phyloP scores from a whole-genome alignment of 1,140 invertebrate genomes.

The Melanaphis sacchari region DNA sequence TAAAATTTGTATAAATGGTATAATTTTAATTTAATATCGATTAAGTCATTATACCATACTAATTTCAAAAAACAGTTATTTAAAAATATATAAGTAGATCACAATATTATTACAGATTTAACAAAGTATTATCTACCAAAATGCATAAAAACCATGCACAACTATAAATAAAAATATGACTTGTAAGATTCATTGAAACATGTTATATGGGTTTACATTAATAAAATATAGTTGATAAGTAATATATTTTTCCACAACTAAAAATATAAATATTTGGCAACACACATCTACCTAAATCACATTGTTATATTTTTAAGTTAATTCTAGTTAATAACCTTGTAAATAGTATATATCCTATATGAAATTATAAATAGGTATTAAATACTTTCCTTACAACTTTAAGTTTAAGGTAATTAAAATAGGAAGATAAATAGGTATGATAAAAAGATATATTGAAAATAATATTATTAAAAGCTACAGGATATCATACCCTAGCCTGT shows the following conservation, averaged over 20 bases:
- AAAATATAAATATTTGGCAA: constrained; percentile 38
- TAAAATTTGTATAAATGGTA: neutral
- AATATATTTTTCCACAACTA: neutral
- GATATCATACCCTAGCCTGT: neutral
- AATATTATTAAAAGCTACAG: neutral
- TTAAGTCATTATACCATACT: neutral
- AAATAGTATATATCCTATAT: neutral
- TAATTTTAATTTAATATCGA: neutral
- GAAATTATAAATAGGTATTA: constrained; percentile 13
- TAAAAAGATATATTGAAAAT: neutral
- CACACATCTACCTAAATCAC: neutral
- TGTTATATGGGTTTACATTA: neutral
- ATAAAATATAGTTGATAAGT: neutral
- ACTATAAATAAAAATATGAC: neutral
- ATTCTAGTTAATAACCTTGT: constrained; percentile 23
- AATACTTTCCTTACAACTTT: neutral
- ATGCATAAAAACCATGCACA: neutral
- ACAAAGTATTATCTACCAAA: neutral
- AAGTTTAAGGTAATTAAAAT: neutral
- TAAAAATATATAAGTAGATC: neutral
- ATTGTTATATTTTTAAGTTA: constrained; percentile 37
- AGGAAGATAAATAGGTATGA: neutral
- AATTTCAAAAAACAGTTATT: neutral
- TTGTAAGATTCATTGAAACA: neutral
- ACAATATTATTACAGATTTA: neutral